Evolutionary conservation across 2,888 invertebrate species (phyloP).

Genomic region (Scrobipalpa atriplicella): DNA sequence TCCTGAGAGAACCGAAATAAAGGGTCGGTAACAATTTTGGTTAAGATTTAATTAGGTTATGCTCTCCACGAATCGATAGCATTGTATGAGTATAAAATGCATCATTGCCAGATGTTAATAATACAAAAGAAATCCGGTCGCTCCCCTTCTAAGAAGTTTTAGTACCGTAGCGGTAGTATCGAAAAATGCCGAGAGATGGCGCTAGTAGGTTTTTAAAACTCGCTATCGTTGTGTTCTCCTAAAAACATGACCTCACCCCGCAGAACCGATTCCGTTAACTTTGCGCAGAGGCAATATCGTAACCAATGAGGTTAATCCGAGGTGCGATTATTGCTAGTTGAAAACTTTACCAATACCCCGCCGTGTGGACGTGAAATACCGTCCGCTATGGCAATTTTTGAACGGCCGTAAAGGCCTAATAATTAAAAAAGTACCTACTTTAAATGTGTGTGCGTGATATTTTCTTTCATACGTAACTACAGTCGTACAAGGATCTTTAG

Average conservation of each 20-base stretch:
- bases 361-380: slow-evolving; percentile 93
- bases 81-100: too few species aligned
- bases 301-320: slow-evolving; percentile 95
- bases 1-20: too few species aligned
- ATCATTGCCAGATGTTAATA: too few species aligned
- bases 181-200: slow-evolving; percentile 41
- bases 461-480: too few species aligned
- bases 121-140: too few species aligned
- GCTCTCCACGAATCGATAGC: too few species aligned
- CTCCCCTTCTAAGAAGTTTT: too few species aligned
- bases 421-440: too few species aligned
- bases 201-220: slow-evolving; percentile 38
- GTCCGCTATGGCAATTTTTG: slow-evolving; percentile 95
- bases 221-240: slow-evolving; percentile 37
- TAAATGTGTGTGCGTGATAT: too few species aligned
- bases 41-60: too few species aligned
- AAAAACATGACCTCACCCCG: slow-evolving; percentile 16
- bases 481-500: too few species aligned
- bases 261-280: slow-evolving; percentile 74
- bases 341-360: slow-evolving; percentile 97
- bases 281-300: slow-evolving; percentile 97
- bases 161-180: not conserved
- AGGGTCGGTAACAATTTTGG: too few species aligned
- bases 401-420: slow-evolving; percentile 84
- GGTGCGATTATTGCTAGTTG: slow-evolving; percentile 96